A percentile compares a stretch with the other conserved stretches of the same genome.
Evolutionary conservation across 2,888 invertebrate species (phyloP).

Genomic region (Hermaeophaga mercurialis): DNA sequence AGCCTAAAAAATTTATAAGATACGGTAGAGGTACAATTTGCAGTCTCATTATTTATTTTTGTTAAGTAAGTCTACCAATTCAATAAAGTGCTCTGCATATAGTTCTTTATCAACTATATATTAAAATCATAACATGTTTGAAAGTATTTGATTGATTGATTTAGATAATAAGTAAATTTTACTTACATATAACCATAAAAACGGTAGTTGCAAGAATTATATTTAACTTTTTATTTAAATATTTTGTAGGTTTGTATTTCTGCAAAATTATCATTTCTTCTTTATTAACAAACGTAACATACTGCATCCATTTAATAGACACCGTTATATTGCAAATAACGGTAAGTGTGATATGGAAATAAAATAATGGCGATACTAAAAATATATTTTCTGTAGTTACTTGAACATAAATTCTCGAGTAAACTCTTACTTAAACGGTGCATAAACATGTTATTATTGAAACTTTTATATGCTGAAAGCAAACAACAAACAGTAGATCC

Average conservation of each 20-base stretch:
- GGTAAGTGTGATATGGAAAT: neutral
- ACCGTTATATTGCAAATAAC: neutral
- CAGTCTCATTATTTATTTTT: too few relatives aligned
- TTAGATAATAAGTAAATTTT: too few relatives aligned
- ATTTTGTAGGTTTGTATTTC: neutral
- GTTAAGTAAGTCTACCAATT: too few relatives aligned
- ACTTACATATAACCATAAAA: neutral
- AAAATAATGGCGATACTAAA: conserved; percentile 5
- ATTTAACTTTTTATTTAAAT: neutral
- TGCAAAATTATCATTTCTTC: neutral
- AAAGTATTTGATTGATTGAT: too few relatives aligned
- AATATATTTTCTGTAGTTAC: neutral
- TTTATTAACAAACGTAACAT: neutral
- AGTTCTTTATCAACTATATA: too few relatives aligned
- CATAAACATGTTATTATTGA: neutral
- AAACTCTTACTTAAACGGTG: conserved; percentile 5
- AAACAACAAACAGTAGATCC: neutral
- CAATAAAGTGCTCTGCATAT: too few relatives aligned
- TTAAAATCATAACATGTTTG: too few relatives aligned
- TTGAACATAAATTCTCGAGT: too few relatives aligned
- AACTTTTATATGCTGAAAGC: neutral
- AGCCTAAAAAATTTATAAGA: too few relatives aligned
- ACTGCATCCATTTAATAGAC: neutral
- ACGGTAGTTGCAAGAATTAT: neutral
- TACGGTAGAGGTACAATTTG: too few relatives aligned